A percentile compares a stretch with the other conserved stretches of the same genome.
Evolutionary conservation across 2,113 vertebrate genomes (phyloP).

Genomic region (Tamias sibiricus): DNA sequence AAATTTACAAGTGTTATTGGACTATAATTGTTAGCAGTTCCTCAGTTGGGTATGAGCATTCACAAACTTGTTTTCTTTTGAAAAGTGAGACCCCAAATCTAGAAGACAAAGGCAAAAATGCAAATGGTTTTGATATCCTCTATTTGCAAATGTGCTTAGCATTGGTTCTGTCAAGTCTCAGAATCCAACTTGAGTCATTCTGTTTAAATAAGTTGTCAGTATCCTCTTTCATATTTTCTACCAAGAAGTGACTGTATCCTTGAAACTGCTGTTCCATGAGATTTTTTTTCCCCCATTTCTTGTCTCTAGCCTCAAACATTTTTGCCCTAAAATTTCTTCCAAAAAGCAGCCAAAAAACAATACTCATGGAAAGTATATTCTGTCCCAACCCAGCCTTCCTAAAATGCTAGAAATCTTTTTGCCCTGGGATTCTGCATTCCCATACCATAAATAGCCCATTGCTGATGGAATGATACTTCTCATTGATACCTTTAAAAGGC

Average conservation of each 20-base stretch:
- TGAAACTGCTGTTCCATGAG: constrained; percentile 10
- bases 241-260: background rate
- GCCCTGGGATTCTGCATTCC: background rate
- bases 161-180: background rate
- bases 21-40: constrained; percentile 73
- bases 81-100: constrained; percentile 55
- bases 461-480: background rate
- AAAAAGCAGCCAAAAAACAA: constrained; percentile 21
- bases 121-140: background rate
- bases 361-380: background rate
- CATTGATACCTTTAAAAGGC: background rate
- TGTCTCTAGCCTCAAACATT: background rate
- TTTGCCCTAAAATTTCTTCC: constrained; percentile 44
- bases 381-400: background rate
- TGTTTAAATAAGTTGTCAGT: constrained; percentile 35
- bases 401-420: background rate
- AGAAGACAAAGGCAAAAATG: constrained; percentile 50
- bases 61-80: constrained; percentile 58
- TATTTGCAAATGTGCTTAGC: constrained; percentile 56
- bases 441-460: background rate
- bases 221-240: background rate
- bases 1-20: constrained; percentile 56
- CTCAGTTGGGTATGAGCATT: constrained; percentile 53
- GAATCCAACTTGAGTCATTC: background rate
- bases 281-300: background rate